Percentiles rank a stretch among this genome's conserved stretches.
These are phyloP conservation scores for Caenorhabditis drosophilae DNA, from an alignment of 2,888 invertebrate species.

Conservation along the genomic window DNA sequence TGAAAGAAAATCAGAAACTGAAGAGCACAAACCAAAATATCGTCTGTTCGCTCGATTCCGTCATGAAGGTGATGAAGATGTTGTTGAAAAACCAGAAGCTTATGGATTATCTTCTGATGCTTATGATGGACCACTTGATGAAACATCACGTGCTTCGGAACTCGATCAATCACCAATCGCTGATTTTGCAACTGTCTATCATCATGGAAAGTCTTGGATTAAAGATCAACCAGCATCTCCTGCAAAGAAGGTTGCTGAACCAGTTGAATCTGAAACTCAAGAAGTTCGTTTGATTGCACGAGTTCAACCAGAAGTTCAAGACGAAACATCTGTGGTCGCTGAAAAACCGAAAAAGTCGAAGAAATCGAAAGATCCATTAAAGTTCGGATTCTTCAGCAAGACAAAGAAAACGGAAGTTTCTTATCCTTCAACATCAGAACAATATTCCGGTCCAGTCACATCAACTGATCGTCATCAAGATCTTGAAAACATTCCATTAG, in stretches of 20 bases:
- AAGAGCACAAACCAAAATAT: conserved; percentile 6
- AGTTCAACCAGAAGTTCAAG: conserved; percentile 9
- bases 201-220: conserved; percentile 27
- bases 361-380: not conserved
- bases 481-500: conserved; percentile 21
- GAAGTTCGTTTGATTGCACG: conserved; percentile 34
- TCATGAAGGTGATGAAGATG: conserved; percentile 42
- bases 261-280: conserved; percentile 15
- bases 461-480: conserved; percentile 18
- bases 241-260: conserved; percentile 15
- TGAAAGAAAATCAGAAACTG: not conserved
- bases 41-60: conserved; percentile 33
- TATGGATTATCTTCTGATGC: conserved; percentile 14
- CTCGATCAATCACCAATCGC: conserved; percentile 23
- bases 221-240: conserved; percentile 13
- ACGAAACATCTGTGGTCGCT: not conserved
- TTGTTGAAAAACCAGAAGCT: conserved; percentile 21
- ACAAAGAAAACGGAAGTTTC: conserved; percentile 1
- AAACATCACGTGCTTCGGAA: conserved; percentile 6
- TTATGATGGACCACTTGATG: conserved; percentile 30
- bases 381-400: conserved; percentile 3
- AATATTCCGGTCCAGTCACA: conserved; percentile 24
- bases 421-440: conserved; percentile 12
- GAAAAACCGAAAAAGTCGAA: not conserved
- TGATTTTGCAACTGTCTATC: conserved; percentile 30